Conservation (phyloP, 2,797 vertebrate species). For the Danio tinwini region DNA sequence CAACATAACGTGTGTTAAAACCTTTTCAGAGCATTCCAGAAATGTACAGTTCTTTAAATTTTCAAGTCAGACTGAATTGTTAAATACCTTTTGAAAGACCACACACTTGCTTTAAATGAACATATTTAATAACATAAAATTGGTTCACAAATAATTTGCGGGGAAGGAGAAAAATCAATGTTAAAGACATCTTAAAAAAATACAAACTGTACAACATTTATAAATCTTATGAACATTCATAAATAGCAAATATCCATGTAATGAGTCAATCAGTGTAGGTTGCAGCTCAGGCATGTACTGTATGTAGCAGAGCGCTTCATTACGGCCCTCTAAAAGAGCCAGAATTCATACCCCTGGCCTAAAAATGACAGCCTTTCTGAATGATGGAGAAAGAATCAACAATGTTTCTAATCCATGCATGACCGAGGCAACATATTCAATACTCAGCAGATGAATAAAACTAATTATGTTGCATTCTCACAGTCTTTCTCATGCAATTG, state of each 20-base stretch:
- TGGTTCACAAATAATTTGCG: conserved; percentile 71
- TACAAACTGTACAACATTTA: conserved; percentile 81
- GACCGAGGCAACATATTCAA: conserved; percentile 53
- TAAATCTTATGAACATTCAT: conserved; percentile 69
- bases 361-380: conserved; percentile 49
- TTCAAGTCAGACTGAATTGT: too few species aligned
- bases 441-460: conserved; percentile 38
- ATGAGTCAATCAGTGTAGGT: conserved; percentile 50
- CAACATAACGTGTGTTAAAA: too few species aligned
- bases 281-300: conserved; percentile 40
- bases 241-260: conserved; percentile 55
- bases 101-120: conserved; percentile 65
- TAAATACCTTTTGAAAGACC: neutral
- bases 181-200: conserved; percentile 73
- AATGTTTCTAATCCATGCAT: conserved; percentile 61
- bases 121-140: conserved; percentile 75
- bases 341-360: conserved; percentile 22
- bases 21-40: too few species aligned
- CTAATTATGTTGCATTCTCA: conserved; percentile 45
- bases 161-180: conserved; percentile 59
- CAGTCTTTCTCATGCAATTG: conserved; percentile 46
- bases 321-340: neutral
- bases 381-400: conserved; percentile 46
- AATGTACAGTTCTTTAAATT: too few species aligned
- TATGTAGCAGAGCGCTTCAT: conserved; percentile 32